These are phyloP conservation scores for Eulemur macaco DNA, from an alignment of 2,113 vertebrate genomes.

Conservation along the genomic window DNA sequence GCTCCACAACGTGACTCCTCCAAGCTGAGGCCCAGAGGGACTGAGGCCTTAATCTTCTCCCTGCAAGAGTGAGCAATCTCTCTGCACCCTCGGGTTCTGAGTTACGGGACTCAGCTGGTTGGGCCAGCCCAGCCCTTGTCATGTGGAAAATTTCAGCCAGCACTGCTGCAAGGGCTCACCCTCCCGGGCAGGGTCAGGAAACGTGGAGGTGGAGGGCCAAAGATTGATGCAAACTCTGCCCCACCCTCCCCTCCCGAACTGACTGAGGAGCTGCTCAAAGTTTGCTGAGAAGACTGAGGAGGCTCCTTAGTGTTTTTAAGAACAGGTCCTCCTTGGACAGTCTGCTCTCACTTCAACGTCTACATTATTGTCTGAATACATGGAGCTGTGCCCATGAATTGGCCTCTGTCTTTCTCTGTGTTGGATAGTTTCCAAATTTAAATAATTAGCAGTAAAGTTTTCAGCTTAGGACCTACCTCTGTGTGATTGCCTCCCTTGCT, in stretches of 20 bases:
- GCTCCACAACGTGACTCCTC: not conserved
- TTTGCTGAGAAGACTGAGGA: not conserved
- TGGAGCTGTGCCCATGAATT: not conserved
- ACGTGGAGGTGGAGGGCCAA: not conserved
- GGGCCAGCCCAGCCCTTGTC: not conserved
- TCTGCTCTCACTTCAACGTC: not conserved
- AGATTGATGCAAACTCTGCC: not conserved
- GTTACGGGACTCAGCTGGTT: not conserved
- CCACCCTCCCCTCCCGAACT: not conserved
- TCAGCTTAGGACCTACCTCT: not conserved
- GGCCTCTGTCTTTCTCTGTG: not conserved
- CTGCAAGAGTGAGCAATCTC: not conserved
- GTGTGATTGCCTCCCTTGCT: not conserved
- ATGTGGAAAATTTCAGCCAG: not conserved
- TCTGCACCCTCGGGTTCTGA: slow-evolving; percentile 36
- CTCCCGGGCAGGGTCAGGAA: not conserved
- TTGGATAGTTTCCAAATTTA: not conserved
- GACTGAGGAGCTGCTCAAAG: not conserved
- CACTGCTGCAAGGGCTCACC: not conserved
- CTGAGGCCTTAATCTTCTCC: not conserved
- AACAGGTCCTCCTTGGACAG: not conserved
- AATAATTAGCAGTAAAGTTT: slow-evolving; percentile 41
- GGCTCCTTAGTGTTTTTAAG: not conserved
- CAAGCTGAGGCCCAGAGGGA: not conserved
- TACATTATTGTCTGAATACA: not conserved